Evolutionary conservation across 1,140 invertebrate genomes (phyloP), one percentile per base, ranked within the genome.

Genomic region (Hycleus cichorii): DNA sequence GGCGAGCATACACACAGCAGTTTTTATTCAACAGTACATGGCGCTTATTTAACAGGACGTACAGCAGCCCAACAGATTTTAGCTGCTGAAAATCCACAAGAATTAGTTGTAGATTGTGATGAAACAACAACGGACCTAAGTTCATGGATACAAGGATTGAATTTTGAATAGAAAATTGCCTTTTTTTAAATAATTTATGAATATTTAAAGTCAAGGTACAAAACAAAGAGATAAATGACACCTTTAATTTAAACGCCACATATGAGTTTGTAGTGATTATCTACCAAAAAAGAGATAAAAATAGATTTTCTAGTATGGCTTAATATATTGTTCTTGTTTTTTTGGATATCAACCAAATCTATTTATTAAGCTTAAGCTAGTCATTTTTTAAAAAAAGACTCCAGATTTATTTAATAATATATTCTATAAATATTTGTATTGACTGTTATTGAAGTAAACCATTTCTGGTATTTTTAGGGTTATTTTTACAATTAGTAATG

Each of bases 21-120:
- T 68, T 96, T 95, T 73, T 97, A 95, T 73, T 95, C 93, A 18
- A 97, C 93, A 3, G 93, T 93, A 24, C 93, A 97, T 71, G 94
- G 94, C 7, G 94, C 93, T 3, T 93, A 92, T 70, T 76, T 96
- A 24, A 91, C 87, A 40, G 93, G 94, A 2, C 80, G 91, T 66
- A 83, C 84, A n/a, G 91, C 90, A 40, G 91, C 93, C 9, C 85
- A 92, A 72, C 74, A 82, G 27, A 68, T 93, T 7, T 65, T 90
- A 24, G 78, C 74, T 18, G 72, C 76, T 10, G 81, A 83, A 27
- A 75, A 79, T 58, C 76, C 80, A 11, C 70, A 79, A 64, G 83
- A 84, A 71, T 81, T 83, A 53, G 76, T 83, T 32, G 69, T 88
- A 48, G 81, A 87, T 60, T 81, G 79, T 67, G 82, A 85, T 11